A percentile compares a stretch with the other conserved stretches of the same genome.
These are phyloP conservation scores for Agriopis aurantiaria DNA, from an alignment of 2,888 invertebrate species.

Conservation along the genomic window DNA sequence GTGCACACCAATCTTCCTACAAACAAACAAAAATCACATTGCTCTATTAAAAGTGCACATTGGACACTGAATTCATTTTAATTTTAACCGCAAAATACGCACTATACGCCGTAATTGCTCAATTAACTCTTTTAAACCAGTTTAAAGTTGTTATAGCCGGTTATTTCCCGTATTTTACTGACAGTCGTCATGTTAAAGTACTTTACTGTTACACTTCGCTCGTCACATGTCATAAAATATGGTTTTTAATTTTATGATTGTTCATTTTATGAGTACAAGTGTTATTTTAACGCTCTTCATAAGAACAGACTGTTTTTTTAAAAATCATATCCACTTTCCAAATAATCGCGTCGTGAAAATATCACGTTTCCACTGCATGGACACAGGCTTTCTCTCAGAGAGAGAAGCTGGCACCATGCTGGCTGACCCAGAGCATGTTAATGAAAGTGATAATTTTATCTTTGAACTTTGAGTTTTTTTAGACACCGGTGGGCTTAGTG, in stretches of 20 bases:
- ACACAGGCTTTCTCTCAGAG: no score
- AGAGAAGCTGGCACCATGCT: no score
- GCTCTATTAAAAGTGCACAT: neutral
- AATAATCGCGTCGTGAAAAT: no score
- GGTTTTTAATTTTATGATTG: constrained; percentile 39
- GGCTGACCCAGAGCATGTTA: no score
- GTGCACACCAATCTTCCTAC: neutral
- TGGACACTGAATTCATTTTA: constrained; percentile 12
- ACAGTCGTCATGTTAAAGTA: constrained; percentile 43
- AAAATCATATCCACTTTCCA: no score
- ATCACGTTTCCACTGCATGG: no score
- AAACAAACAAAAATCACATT: neutral
- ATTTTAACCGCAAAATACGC: constrained; percentile 30
- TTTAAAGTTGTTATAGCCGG: constrained; percentile 45
- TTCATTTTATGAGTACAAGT: constrained; percentile 36
- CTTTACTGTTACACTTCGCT: constrained; percentile 44
- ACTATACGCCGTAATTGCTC: constrained; percentile 42
- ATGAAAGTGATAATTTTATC: no score
- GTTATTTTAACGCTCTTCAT: constrained; percentile 11
- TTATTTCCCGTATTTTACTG: constrained; percentile 54
- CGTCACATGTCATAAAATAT: constrained; percentile 43
- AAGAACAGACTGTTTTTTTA: neutral
- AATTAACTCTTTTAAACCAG: constrained; percentile 48
- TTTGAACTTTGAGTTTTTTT: no score
- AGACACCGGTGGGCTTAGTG: no score